Evolutionary conservation across 1,140 invertebrate genomes (phyloP), one percentile per base, ranked within the genome.

Genomic region (Triops longicaudatus): DNA sequence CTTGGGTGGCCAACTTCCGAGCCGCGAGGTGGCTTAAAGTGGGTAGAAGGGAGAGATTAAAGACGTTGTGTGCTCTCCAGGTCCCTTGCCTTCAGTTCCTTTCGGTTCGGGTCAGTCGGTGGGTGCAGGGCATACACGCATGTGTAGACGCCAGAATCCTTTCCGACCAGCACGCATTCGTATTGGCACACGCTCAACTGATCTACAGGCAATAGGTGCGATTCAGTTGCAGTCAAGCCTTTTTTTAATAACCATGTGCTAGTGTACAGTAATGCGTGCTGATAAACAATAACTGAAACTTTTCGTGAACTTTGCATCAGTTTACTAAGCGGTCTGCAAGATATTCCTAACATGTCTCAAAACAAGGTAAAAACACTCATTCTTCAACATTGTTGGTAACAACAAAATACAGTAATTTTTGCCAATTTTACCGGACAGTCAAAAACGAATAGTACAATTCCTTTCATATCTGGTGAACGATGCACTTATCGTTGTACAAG

Each of bases 211-310:
- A 63, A 63, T 63, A 63, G 50, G 50, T 63, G 50, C 50, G 50
- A 63, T 63, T 63, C 50, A 63, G 50, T 63, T 63, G 50, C 50
- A 17, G 17, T 63, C 50, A 63, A 63, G 50, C 17, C n/a, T 63
- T 63, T 63, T 63, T 63, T 63, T 22, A 63, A 63, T 63, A 63
- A 63, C 50, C 50, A 63, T 63, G 50, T 63, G 50, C 50, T 63
- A 63, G 50, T 63, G 17, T 63, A 63, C 50, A 63, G 14, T 63
- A 22, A 22, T 63, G 50, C 22, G 6, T 22, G 17, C 7, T 63
- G 9, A n/a, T 17, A 22, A 63, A 63, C 22, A 7, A 63, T 63
- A n/a, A 17, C 14, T n/a, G 6, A 22, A 5, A 6, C 50, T 0
- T 63, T 63, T 22, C 17, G 50, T n/a, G 17, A 63, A 63, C 3